phyloP scores from a whole-genome alignment of 2,113 vertebrate genomes.

The Oryzias woworae region DNA sequence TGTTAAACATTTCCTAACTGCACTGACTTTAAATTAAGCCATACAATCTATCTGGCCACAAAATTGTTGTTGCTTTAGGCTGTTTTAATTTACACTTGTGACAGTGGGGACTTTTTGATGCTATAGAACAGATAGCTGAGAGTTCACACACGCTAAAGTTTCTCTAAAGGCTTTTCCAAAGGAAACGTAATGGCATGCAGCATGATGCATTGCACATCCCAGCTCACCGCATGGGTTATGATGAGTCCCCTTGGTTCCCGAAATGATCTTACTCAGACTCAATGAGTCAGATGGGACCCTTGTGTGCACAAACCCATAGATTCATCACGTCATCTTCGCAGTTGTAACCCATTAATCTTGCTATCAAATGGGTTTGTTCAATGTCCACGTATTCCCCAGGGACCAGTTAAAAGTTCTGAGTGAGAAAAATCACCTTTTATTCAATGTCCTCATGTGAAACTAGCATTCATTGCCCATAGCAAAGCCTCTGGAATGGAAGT shows the following conservation, averaged over 20 bases:
- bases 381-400: not conserved
- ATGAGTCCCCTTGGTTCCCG: constrained; percentile 43
- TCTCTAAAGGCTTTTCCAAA: constrained; percentile 13
- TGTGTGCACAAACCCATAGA: constrained; percentile 52
- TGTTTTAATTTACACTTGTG: no score
- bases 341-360: constrained; percentile 36
- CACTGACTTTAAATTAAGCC: no score
- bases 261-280: constrained; percentile 53
- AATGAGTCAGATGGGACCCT: constrained; percentile 35
- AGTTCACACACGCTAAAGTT: not conserved
- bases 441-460: not conserved
- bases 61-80: no score
- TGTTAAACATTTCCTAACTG: no score
- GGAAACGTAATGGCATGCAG: constrained; percentile 39
- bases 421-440: not conserved
- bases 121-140: not conserved
- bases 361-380: constrained; percentile 25
- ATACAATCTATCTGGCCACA: no score
- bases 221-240: constrained; percentile 32
- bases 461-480: no score
- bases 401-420: constrained; percentile 4
- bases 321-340: constrained; percentile 45
- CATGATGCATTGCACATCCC: constrained; percentile 40
- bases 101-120: not conserved
- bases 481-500: constrained; percentile 23